Base-by-base conservation (phyloP, 2,797 vertebrate genomes). In the Pipistrellus kuhlii region DNA sequence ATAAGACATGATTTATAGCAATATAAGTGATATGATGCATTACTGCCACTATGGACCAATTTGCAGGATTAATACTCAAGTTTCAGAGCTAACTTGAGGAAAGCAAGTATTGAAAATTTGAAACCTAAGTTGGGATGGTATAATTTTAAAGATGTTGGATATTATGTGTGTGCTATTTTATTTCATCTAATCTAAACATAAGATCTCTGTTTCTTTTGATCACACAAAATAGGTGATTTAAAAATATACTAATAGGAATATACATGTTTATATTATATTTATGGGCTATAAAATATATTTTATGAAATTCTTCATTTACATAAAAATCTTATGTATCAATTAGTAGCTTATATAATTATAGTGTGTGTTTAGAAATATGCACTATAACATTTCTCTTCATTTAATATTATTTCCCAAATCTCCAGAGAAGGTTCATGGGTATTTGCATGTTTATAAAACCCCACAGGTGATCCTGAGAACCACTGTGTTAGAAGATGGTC, bases 351-450 rank as follows among this genome's bases (percentile, higher is more conserved):
- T 46, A n/a, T 75, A 92, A 93, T 85, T 76, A 46, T 46, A 44
- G 11, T 73, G 3, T 41, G 1, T 85, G 64, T 78, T 93, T 73
- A 27, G 57, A 94, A 90, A 91, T 64, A 23, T 20, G 27, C 15
- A 44, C 23, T 73, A 38, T 48, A 73, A 92, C 81, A 32, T 78
- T 82, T 68, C 32, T 77, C 48, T 95, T 95, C 10, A 84, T 77
- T 93, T 80, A 84, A 35, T 90, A 87, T 81, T 91, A 88, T 73
- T 95, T 95, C 8, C 20, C 14, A 92, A 89, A 57, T 83, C 48
- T 91, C 32, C 5, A 57, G 71, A 59, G 72, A 88, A 86, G 30
- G 48, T 35, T 4, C 8, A 38, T 85, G 4, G 6, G 46, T 68
- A 78, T 66, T 46, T 83, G 32, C 21, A 35, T 87, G 35, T 95